phyloP scores from a whole-genome alignment of 2,113 vertebrate species.

The Butorides virescens region DNA sequence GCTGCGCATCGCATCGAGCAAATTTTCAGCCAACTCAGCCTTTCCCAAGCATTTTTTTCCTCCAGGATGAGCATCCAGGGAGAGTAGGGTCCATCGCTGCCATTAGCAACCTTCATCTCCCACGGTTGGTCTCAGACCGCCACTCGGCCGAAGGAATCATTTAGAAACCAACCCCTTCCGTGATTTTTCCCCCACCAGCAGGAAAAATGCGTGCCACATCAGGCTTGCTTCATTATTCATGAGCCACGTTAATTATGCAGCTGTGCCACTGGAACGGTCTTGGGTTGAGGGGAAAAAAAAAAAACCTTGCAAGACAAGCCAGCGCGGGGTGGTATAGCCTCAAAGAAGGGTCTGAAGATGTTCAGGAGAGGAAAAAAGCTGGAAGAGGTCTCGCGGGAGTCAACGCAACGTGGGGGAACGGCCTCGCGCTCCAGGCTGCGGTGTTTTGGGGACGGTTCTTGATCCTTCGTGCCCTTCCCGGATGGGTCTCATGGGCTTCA shows the following conservation, averaged over 20 bases:
- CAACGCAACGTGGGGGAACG: rapidly evolving
- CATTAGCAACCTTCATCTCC: not conserved
- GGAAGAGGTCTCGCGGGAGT: rapidly evolving
- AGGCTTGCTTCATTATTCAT: not conserved
- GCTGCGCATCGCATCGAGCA: rapidly evolving
- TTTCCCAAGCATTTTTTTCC: not conserved
- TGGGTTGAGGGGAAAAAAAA: not conserved
- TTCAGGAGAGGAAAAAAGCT: not conserved
- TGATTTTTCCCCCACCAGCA: not conserved
- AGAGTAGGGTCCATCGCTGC: rapidly evolving
- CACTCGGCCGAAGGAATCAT: not conserved
- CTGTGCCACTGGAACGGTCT: not conserved
- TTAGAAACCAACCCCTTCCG: not conserved
- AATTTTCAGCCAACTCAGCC: not conserved
- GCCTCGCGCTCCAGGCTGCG: not conserved
- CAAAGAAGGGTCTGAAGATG: rapidly evolving
- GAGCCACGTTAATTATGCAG: not conserved
- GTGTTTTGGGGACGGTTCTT: not conserved
- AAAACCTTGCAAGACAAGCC: not conserved
- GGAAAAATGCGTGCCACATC: not conserved
- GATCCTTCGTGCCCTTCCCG: not conserved
- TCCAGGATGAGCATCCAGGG: not conserved
- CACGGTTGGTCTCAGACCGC: rapidly evolving
- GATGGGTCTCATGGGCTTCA: not conserved
- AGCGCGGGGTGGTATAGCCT: not conserved